phyloP scores from a whole-genome alignment of 2,797 vertebrate species.

The Acrossocheilus wenchowensis region DNA sequence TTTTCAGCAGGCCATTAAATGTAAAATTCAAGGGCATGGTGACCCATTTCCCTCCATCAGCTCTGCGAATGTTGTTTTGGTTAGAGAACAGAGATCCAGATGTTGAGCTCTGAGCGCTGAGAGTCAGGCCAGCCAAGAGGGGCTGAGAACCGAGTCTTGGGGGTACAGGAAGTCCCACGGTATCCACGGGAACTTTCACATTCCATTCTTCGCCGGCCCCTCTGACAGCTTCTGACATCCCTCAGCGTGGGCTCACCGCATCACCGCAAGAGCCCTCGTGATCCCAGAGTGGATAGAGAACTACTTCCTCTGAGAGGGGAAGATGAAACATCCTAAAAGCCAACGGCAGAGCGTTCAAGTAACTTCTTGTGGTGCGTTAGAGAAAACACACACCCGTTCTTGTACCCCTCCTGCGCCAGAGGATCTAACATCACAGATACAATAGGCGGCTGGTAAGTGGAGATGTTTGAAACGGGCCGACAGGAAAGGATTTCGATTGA shows the following conservation, averaged over 20 bases:
- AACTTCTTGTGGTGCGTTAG: slow-evolving; percentile 10
- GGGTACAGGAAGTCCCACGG: slow-evolving; percentile 64
- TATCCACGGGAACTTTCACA: slow-evolving; percentile 63
- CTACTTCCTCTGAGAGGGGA: slow-evolving; percentile 13
- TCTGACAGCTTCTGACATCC: slow-evolving; percentile 56
- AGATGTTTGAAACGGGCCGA: slow-evolving; percentile 69
- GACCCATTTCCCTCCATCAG: slow-evolving; percentile 53
- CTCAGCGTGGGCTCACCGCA: slow-evolving; percentile 49
- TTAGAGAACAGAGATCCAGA: slow-evolving; percentile 61
- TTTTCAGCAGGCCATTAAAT: slow-evolving; percentile 53
- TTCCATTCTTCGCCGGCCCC: slow-evolving; percentile 50
- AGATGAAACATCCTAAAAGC: slow-evolving; percentile 2
- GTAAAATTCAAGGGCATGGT: slow-evolving; percentile 52
- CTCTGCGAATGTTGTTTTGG: slow-evolving; percentile 56
- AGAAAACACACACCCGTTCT: slow-evolving; percentile 27
- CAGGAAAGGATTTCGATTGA: slow-evolving; percentile 64
- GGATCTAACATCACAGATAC: slow-evolving; percentile 59
- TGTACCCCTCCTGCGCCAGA: slow-evolving; percentile 63
- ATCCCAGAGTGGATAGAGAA: slow-evolving; percentile 37
- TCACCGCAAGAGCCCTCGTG: slow-evolving; percentile 9
- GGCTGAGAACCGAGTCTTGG: slow-evolving; percentile 51
- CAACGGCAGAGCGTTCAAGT: neutral
- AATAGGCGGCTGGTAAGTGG: slow-evolving; percentile 68
- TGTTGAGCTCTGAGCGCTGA: slow-evolving; percentile 53
- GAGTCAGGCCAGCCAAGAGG: slow-evolving; percentile 51